Percentiles rank a stretch among this genome's conserved stretches.
phyloP scores from a whole-genome alignment of 2,888 invertebrate genomes.

The Eristalinus aeneus region DNA sequence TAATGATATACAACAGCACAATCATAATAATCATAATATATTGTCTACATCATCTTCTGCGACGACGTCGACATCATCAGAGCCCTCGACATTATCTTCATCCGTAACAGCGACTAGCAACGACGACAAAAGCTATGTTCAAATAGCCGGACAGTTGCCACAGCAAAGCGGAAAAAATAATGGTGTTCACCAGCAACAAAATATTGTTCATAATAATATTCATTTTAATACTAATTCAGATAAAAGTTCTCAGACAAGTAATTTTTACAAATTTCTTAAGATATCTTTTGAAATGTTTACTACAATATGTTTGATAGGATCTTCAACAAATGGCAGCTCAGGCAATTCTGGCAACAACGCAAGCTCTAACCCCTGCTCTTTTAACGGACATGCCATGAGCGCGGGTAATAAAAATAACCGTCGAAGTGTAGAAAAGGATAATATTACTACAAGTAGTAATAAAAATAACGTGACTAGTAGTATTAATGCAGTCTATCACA shows the following conservation, averaged over 20 bases:
- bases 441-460: slow-evolving; percentile 69
- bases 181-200: slow-evolving; percentile 70
- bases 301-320: slow-evolving; percentile 67
- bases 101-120: slow-evolving; percentile 71
- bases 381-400: slow-evolving; percentile 71
- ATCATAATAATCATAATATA: slow-evolving; percentile 55
- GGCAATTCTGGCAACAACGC: slow-evolving; percentile 22
- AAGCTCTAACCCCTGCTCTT: slow-evolving; percentile 38
- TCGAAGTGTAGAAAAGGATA: slow-evolving; percentile 80
- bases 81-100: slow-evolving; percentile 25
- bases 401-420: slow-evolving; percentile 76
- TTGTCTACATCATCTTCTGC: slow-evolving; percentile 48
- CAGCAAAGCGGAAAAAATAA: slow-evolving; percentile 54
- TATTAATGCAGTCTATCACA: slow-evolving; percentile 33
- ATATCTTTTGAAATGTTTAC: slow-evolving; percentile 56
- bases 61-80: slow-evolving; percentile 11
- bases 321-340: slow-evolving; percentile 50
- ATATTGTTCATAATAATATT: slow-evolving; percentile 72
- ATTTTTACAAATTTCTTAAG: slow-evolving; percentile 62
- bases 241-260: slow-evolving; percentile 73
- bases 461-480: slow-evolving; percentile 22
- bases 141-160: slow-evolving; percentile 72
- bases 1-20: slow-evolving; percentile 63
- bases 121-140: slow-evolving; percentile 76
- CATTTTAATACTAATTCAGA: slow-evolving; percentile 72